phyloP scores from a whole-genome alignment of 92 coral and sea anemone species.

The Umimayanthus chanpuru region DNA sequence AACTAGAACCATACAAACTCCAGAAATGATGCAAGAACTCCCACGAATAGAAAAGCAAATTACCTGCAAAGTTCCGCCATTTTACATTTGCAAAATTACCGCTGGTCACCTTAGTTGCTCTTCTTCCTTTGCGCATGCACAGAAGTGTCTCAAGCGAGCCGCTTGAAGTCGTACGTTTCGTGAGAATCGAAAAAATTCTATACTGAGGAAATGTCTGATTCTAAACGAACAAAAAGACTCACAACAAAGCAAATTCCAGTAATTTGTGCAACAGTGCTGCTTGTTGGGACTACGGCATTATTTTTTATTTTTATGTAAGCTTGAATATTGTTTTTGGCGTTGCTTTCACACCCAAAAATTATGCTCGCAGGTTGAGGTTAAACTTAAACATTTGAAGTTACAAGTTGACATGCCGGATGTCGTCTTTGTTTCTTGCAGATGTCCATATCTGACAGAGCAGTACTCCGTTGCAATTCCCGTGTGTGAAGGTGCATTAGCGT shows the following conservation, averaged over 20 bases:
- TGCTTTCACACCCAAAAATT: conserved; percentile 32
- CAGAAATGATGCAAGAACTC: neutral
- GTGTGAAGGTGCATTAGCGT: conserved; percentile 83
- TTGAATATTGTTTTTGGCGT: conserved; percentile 17
- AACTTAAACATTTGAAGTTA: neutral
- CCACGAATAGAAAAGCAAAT: neutral
- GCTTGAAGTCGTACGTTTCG: neutral
- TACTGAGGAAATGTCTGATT: conserved; percentile 72
- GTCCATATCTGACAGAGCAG: conserved; percentile 76
- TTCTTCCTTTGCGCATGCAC: conserved; percentile 54
- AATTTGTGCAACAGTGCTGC: conserved; percentile 83
- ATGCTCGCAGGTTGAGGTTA: conserved; percentile 8
- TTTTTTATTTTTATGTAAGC: conserved; percentile 97
- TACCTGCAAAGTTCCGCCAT: conserved; percentile 33
- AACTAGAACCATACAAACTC: neutral
- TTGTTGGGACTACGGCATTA: conserved; percentile 84
- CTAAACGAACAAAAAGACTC: conserved; percentile 68
- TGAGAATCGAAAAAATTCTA: neutral
- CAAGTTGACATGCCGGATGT: neutral
- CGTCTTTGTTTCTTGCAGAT: conserved; percentile 66
- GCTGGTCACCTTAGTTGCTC: conserved; percentile 55
- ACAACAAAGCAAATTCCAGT: conserved; percentile 93
- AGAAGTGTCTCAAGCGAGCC: neutral
- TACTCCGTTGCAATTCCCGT: conserved; percentile 84
- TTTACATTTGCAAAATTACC: conserved; percentile 48